phyloP scores from a whole-genome alignment of 2,888 invertebrate species.

The Clistopyga incitator region DNA sequence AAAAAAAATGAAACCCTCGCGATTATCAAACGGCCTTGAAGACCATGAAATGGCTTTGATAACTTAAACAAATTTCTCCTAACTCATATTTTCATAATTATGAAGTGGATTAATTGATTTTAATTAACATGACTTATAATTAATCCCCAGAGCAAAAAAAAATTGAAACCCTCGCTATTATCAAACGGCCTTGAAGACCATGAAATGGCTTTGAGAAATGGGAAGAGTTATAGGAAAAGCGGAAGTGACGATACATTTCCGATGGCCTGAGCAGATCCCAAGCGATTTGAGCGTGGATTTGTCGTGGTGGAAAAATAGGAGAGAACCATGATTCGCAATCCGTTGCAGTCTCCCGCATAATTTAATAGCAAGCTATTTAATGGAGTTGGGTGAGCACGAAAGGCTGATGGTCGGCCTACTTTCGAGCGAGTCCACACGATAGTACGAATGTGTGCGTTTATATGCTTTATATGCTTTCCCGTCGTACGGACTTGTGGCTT shows the following conservation, averaged over 20 bases:
- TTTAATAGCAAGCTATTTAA: constrained; percentile 34
- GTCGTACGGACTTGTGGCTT: constrained; percentile 9
- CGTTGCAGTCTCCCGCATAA: constrained; percentile 46
- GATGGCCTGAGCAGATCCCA: neutral
- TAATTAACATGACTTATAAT: neutral
- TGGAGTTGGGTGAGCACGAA: constrained; percentile 51
- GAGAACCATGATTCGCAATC: constrained; percentile 23
- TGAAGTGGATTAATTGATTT: too few relatives aligned
- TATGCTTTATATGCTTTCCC: constrained; percentile 42
- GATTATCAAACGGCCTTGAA: too few relatives aligned
- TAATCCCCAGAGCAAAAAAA: neutral
- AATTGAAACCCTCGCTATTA: neutral
- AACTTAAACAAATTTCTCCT: too few relatives aligned
- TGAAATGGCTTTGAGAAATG: constrained; percentile 10
- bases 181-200: constrained; percentile 16
- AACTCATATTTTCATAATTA: too few relatives aligned
- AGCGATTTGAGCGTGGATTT: neutral
- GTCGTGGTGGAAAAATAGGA: neutral
- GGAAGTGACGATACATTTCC: neutral
- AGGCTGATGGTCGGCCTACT: constrained; percentile 56
- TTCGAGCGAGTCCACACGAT: constrained; percentile 38
- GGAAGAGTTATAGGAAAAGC: neutral
- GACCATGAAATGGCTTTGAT: too few relatives aligned
- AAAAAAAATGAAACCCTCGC: too few relatives aligned
- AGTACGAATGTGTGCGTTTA: constrained; percentile 3